Base-by-base conservation (phyloP, 1,140 invertebrate species). In the Bradynema listronoti region DNA sequence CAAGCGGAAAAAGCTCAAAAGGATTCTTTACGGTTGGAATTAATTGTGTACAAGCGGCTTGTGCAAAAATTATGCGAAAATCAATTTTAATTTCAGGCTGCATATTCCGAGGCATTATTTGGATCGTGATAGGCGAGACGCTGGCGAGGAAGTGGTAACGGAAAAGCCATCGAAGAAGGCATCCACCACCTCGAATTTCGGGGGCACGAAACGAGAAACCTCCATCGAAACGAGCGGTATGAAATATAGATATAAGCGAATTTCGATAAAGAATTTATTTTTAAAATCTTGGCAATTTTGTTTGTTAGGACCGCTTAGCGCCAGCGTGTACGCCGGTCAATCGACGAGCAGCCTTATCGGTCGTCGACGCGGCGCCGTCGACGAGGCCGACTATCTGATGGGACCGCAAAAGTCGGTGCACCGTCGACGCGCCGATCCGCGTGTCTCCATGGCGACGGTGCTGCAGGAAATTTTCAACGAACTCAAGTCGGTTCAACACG, bases 401-500 rank as follows among this genome's bases (percentile, higher is more conserved):
- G 30, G 84, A 83, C 22, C 85, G 5, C 47, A 46, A 1, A 77
- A 78, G 66, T 87, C 88, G 0, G 88, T 89, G 0, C 94, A 98
- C 78, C 81, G 95, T 27, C 82, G 90, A n/a, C 82, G 94, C 52
- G 93, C 93, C 0, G 92, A 99, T 82, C 94, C 94, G 0, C 85
- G 95, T 0, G 90, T 99, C 9, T 91, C 92, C 0, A 81, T 99
- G 63, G 90, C 90, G 0, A 89, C 88, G 0, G 86, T 95, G 56
- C 82, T 98, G 36, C 92, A 96, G 78, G 85, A 85, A 16, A 91
- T 98, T 61, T 80, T 96, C 0, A 94, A 91, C 73, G 90, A 96
- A 75, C 86, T 99, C 84, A 83, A 91, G 53, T 86, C 89, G 68
- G 79, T 96, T 74, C 89, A 89, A 0, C 90, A 95, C 79, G 89